Conservation (phyloP, 2,888 invertebrate genomes). For the Tenthredo amoena region DNA sequence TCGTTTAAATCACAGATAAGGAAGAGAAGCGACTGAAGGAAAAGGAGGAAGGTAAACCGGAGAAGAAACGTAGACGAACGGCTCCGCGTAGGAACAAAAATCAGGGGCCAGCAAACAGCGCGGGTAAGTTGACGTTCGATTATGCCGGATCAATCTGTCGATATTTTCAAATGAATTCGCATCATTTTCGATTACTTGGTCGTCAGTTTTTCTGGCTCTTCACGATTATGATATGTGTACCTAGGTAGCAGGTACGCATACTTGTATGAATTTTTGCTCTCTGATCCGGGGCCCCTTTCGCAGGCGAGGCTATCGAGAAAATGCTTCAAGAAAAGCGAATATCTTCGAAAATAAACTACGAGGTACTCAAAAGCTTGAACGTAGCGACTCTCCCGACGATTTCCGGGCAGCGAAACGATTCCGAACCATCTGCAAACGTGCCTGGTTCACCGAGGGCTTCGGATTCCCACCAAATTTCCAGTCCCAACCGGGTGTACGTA, state of each 20-base stretch:
- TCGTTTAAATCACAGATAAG: constrained; percentile 82
- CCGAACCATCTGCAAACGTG: constrained; percentile 48
- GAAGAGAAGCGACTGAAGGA: constrained; percentile 90
- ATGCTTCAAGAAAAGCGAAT: constrained; percentile 97
- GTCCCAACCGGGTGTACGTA: constrained; percentile 44
- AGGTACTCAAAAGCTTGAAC: constrained; percentile 92
- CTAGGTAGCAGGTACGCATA: not conserved
- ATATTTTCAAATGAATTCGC: not conserved
- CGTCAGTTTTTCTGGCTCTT: not conserved
- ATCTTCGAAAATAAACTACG: constrained; percentile 98
- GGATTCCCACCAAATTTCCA: not conserved
- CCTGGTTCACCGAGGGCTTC: constrained; percentile 33
- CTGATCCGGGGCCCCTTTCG: constrained; percentile 73
- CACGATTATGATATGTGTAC: not conserved
- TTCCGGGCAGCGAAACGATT: constrained; percentile 58
- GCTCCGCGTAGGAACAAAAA: constrained; percentile 82
- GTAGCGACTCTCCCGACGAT: constrained; percentile 62
- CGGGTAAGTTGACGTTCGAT: constrained; percentile 74
- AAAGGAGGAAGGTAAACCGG: constrained; percentile 92
- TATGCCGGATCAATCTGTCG: not conserved
- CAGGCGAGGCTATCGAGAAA: constrained; percentile 96
- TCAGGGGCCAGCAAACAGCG: constrained; percentile 82
- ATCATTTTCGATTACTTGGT: not conserved
- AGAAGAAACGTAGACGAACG: constrained; percentile 88
- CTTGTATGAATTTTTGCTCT: not conserved